Percentiles rank a stretch among this genome's conserved stretches.
phyloP scores from a whole-genome alignment of 2,113 vertebrate species.

The Sapayoa aenigma region DNA sequence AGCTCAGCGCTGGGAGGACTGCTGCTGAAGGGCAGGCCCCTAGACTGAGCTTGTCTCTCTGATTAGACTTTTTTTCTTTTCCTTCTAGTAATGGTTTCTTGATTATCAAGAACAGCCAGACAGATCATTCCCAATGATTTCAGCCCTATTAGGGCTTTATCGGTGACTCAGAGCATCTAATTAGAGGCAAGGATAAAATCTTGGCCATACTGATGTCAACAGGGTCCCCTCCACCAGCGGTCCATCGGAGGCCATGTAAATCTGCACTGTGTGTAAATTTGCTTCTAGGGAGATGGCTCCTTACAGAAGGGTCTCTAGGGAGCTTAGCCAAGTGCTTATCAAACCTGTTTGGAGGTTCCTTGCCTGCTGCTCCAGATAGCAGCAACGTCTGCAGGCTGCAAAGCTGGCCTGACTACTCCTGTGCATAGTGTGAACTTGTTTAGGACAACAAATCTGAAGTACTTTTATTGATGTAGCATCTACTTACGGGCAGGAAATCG shows the following conservation, averaged over 20 bases:
- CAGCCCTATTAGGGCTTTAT: background rate
- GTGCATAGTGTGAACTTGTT: rapidly evolving
- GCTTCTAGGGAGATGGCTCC: background rate
- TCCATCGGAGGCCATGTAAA: rapidly evolving
- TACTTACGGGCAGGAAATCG: background rate
- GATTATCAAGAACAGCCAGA: background rate
- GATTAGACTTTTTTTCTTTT: background rate
- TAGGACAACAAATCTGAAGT: background rate
- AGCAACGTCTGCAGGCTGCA: background rate
- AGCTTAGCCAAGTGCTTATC: background rate
- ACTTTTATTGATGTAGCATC: background rate
- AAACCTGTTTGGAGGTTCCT: background rate
- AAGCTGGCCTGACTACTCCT: rapidly evolving
- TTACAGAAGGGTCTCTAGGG: background rate
- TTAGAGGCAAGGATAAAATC: background rate
- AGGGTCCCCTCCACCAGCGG: background rate
- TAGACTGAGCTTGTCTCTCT: background rate
- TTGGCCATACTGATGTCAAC: background rate
- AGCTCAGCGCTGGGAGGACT: background rate
- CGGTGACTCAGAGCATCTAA: background rate
- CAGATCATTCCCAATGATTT: background rate
- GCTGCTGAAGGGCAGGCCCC: background rate
- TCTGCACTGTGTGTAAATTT: background rate
- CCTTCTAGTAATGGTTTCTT: background rate
- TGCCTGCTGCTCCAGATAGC: background rate